Base-by-base conservation (phyloP, 2,888 invertebrate genomes). In the Eristalinus sepulchralis region DNA sequence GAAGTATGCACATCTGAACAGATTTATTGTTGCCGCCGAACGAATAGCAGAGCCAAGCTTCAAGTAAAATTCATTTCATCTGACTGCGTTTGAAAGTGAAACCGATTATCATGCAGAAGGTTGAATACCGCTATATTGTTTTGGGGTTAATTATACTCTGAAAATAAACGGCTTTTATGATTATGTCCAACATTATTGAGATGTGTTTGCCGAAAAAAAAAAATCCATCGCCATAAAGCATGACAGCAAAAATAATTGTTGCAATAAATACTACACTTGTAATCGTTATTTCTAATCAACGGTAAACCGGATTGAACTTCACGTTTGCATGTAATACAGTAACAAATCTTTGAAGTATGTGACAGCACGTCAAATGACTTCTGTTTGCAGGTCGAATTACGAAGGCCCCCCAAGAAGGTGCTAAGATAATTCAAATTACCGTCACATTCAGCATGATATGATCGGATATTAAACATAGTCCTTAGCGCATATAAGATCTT, bases 21-120 rank as follows among this genome's bases (percentile, higher is more conserved):
- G 66, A 75, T 80, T 80, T 71, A 64, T 80, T 84, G 80, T 80
- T 84, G 64, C 79, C 75, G 68, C 22, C 39, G 59, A 47, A 68
- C 33, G 33, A 68, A 60, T 24, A 57, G 31, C n/a, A 39, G 5
- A 6, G 6, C n/a, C 39, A 6, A 39, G 63, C 13, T 70, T 34
- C 20, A n/a, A 47, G n/a, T 59, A 34, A 70, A 47, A 55, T n/a
- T 62, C 17, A 13, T n/a, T 24, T 24, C 17, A 66, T 22, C 34
- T 34, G 22, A 36, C 27, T 17, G 24, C 39, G 63, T 63, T 78
- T 72, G 60, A 66, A 67, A 84, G 62, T 39, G 39, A 22, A 57
- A 80, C 75, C 70, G 17, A 71, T 80, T 84, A 75, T 39, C 70
- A 75, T 79, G 27, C 27, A 60, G 57, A 75, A 59, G 75, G 64